phyloP scores from a whole-genome alignment of 2,113 vertebrate species.

The Gnathonemus echidnorhynchus region DNA sequence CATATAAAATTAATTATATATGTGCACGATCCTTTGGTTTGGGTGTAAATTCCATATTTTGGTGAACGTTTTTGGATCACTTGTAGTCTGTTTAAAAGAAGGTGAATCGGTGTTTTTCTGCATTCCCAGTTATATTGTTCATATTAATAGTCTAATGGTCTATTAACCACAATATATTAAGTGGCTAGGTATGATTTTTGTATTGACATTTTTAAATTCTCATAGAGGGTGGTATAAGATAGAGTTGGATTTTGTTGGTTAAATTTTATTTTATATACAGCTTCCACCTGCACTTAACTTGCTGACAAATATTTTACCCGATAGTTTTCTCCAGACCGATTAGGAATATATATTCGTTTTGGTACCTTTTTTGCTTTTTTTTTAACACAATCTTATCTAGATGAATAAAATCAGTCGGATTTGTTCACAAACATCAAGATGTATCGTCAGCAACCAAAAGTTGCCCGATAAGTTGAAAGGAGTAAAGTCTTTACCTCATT shows the following conservation, averaged over 20 bases:
- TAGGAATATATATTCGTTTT: neutral
- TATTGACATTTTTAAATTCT: neutral
- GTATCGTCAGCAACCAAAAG: neutral
- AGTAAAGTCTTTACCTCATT: neutral
- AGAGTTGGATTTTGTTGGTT: neutral
- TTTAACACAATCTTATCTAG: neutral
- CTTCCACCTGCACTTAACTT: neutral
- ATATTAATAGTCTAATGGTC: neutral
- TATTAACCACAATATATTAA: neutral
- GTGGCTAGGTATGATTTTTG: neutral
- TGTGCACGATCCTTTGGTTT: neutral
- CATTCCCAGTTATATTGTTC: neutral
- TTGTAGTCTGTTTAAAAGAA: neutral
- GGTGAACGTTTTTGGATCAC: neutral
- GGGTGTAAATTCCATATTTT: neutral
- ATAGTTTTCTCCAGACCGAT: neutral
- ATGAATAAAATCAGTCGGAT: neutral
- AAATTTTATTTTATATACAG: neutral
- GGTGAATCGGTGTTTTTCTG: neutral
- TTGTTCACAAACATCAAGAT: neutral
- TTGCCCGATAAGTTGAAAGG: neutral
- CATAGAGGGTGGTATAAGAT: too few species aligned
- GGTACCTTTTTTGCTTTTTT: neutral
- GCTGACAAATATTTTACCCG: neutral
- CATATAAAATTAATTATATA: neutral